Evolutionary conservation across 1,140 invertebrate species (phyloP), one percentile per base, ranked within the genome.

Genomic region (Trichoplusia ni): DNA sequence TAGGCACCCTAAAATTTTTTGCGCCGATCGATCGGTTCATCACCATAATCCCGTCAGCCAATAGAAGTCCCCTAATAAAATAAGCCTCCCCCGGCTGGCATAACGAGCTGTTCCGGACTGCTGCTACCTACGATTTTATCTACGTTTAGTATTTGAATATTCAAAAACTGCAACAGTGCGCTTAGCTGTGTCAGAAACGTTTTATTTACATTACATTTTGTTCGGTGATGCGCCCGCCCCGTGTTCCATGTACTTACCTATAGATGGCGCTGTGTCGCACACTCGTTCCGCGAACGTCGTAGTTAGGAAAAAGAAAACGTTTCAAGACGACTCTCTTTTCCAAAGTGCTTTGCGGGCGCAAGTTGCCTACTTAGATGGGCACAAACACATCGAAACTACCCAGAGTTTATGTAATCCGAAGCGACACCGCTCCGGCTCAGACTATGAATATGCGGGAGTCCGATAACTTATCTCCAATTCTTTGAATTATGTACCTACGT

Each of bases 401-500:
- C 58, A 70, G 53, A 73, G 68, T 75, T 74, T 73, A 73, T 74
- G 62, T 73, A 69, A 73, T 67, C 42, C 44, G 47, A 69, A 51
- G 46, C 47, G 65, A 71, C 65, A 73, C 68, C 64, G 56, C 23
- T 68, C 53, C 61, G 58, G 51, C 67, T 77, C 76, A 70, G 74
- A 79, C 68, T 79, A 82, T 80, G 78, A 80, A 81, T 85, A 85
- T 79, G 75, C 76, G 66, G 68, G 68, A 77, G 77, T 62, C 63
- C 72, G 71, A 80, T 81, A 81, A 85, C 69, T 82, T 82, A 83
- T 81, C 75, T 83, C 71, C 64, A 76, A 81, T 83, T 82, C 77
- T 84, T 79, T 86, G 79, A 85, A 79, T 84, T 85, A 77, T 73
- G 68, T 81, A 78, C 73, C 69, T 78, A 79, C 72, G 72, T 70